Conservation (phyloP, 1,140 invertebrate species). For the Drosophila serrata region DNA sequence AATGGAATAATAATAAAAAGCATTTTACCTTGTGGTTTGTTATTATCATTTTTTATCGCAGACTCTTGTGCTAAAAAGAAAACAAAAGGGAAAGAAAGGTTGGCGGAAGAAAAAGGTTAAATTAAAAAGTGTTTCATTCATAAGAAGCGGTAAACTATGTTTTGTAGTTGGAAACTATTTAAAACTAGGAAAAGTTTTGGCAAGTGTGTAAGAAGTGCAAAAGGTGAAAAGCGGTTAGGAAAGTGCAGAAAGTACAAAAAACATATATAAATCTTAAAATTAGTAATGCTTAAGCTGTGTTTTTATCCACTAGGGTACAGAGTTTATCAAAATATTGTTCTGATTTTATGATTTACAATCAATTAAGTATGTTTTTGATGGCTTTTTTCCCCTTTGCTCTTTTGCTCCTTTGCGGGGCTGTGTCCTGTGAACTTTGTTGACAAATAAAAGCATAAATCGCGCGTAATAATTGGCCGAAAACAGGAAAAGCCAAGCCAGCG, state of each 20-base stretch:
- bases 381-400: background rate
- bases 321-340: slow-evolving; percentile 48
- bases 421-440: slow-evolving; percentile 45
- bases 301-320: slow-evolving; percentile 12
- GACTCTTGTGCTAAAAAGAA: slow-evolving; percentile 84
- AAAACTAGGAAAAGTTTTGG: slow-evolving; percentile 9
- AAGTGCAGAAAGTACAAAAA: slow-evolving; percentile 1
- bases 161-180: slow-evolving; percentile 2
- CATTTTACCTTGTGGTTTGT: slow-evolving; percentile 84
- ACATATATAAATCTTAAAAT: background rate
- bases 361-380: slow-evolving; percentile 40
- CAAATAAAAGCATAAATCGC: slow-evolving; percentile 84
- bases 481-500: slow-evolving; percentile 46
- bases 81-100: slow-evolving; percentile 67
- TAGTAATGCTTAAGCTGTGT: slow-evolving; percentile 20
- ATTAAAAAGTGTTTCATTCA: slow-evolving; percentile 35
- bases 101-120: slow-evolving; percentile 12
- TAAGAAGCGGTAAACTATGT: slow-evolving; percentile 11
- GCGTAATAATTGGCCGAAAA: slow-evolving; percentile 82
- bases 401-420: background rate
- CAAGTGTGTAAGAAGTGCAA: slow-evolving; percentile 8
- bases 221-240: slow-evolving; percentile 17
- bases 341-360: slow-evolving; percentile 54
- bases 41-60: slow-evolving; percentile 84
- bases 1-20: slow-evolving; percentile 31